Evolutionary conservation across 2,888 invertebrate genomes (phyloP).

Genomic region (Sesia apiformis): DNA sequence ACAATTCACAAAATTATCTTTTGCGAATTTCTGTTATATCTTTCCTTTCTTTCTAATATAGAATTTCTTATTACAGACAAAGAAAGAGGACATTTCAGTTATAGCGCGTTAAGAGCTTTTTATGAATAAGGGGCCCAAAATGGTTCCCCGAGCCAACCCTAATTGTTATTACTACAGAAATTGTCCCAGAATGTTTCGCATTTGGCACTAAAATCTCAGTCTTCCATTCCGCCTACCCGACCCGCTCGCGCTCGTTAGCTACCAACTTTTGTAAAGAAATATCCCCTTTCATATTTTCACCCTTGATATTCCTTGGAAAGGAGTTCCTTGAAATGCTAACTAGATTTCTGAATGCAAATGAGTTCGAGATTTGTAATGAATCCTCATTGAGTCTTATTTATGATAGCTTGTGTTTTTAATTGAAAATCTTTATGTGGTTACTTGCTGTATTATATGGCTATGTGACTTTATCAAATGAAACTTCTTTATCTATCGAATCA

Average conservation of each 20-base stretch:
- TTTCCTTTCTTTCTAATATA: too few species aligned
- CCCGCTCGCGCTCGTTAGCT: background rate
- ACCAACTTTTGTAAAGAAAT: background rate
- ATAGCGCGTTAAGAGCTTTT: too few species aligned
- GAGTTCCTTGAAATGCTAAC: background rate
- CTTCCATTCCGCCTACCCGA: background rate
- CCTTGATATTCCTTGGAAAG: background rate
- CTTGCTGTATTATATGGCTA: too few species aligned
- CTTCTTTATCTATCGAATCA: too few species aligned
- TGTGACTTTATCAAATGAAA: too few species aligned
- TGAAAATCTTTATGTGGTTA: too few species aligned
- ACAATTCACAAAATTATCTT: too few species aligned
- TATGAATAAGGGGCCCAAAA: background rate
- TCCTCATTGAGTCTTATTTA: background rate
- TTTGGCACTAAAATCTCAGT: background rate
- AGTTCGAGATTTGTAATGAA: background rate
- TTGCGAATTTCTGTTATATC: too few species aligned
- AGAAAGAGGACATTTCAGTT: too few species aligned
- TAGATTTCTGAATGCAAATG: background rate
- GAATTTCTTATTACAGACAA: too few species aligned
- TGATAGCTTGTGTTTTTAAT: too few species aligned
- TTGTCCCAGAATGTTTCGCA: constrained; percentile 9
- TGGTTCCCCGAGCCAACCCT: background rate
- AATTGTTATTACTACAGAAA: constrained; percentile 35
- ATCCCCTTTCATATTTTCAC: background rate